Percentiles rank a stretch among this genome's conserved stretches.
These are phyloP conservation scores for Calidris pygmaea DNA, from an alignment of 2,113 vertebrate genomes.

Conservation along the genomic window DNA sequence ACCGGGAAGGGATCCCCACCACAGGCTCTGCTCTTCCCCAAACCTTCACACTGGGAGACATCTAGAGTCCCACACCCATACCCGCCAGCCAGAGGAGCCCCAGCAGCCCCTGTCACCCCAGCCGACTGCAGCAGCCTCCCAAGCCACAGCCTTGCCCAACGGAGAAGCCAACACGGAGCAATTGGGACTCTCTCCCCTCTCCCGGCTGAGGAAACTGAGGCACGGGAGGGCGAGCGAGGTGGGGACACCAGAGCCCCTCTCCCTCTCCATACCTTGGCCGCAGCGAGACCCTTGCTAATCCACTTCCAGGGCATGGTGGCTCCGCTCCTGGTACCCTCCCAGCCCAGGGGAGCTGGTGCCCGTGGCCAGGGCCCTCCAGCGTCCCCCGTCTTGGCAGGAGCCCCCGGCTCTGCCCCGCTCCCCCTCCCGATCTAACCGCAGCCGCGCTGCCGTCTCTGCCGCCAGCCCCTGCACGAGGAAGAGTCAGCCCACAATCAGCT, in stretches of 20 bases:
- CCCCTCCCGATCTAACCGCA: neutral
- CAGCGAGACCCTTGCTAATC: conserved; percentile 33
- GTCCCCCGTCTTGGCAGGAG: fast-evolving
- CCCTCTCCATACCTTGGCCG: conserved; percentile 60
- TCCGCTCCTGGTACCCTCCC: neutral
- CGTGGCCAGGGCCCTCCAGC: neutral
- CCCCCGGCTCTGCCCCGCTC: neutral
- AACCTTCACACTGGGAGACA: fast-evolving
- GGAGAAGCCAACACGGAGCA: neutral
- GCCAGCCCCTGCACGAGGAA: neutral
- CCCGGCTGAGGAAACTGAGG: neutral
- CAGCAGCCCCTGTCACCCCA: neutral
- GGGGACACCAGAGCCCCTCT: neutral
- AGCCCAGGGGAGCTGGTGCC: fast-evolving
- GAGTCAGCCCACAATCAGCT: conserved; percentile 76
- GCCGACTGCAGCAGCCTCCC: neutral
- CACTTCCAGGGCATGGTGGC: conserved; percentile 46
- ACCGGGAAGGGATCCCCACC: neutral
- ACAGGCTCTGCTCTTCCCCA: neutral
- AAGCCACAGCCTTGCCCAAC: neutral
- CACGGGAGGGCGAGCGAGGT: fast-evolving
- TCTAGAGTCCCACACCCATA: neutral
- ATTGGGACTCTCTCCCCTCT: fast-evolving
- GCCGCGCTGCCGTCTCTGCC: neutral
- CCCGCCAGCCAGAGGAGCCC: neutral